Conservation (phyloP, 2,888 invertebrate genomes). For the Orchesella flavescens region DNA sequence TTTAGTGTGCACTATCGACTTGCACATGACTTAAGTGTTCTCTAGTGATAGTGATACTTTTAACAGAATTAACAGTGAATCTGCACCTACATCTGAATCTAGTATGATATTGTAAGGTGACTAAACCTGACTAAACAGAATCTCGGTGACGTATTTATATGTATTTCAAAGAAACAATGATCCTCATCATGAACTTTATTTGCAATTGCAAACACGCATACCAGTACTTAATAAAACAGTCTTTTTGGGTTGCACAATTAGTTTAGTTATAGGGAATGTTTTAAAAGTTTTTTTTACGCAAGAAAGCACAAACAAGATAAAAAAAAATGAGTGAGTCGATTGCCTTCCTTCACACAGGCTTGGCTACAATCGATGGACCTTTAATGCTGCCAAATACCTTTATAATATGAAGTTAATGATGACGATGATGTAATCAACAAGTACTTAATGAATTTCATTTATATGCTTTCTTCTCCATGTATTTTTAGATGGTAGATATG, state of each 20-base stretch:
- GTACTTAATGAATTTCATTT: background rate
- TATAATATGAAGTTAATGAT: background rate
- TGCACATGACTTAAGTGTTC: background rate
- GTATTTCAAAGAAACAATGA: background rate
- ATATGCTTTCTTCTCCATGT: background rate
- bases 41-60: background rate
- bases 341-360: background rate
- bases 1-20: background rate
- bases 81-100: too few relatives aligned
- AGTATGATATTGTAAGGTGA: background rate
- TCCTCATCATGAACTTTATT: background rate
- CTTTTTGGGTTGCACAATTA: background rate
- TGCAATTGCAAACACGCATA: background rate
- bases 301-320: background rate
- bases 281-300: background rate
- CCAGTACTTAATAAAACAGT: background rate
- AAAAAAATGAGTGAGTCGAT: background rate
- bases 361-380: background rate
- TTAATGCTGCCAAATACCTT: slow-evolving; percentile 5
- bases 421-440: background rate
- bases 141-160: background rate
- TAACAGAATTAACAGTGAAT: background rate
- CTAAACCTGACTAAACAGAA: background rate
- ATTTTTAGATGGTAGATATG: background rate
- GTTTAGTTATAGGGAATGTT: background rate